These are phyloP conservation scores for Sylvicola cinctus DNA, from an alignment of 2,888 invertebrate species.

Conservation along the genomic window DNA sequence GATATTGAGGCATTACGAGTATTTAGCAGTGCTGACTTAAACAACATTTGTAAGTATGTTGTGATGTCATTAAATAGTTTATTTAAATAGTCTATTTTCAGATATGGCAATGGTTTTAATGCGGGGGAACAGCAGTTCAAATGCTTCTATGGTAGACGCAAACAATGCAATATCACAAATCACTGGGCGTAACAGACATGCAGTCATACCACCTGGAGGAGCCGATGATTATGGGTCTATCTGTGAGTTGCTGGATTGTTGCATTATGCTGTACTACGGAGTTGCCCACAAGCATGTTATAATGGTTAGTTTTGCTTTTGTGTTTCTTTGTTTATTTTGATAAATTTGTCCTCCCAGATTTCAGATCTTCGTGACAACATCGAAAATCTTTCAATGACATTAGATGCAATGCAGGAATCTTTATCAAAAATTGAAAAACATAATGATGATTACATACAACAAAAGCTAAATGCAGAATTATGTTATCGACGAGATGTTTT, in stretches of 20 bases:
- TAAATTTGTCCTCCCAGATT: slow-evolving; percentile 13
- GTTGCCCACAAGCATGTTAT: slow-evolving; percentile 25
- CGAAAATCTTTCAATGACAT: slow-evolving; percentile 18
- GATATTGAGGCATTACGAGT: slow-evolving; percentile 3
- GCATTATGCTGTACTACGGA: slow-evolving; percentile 21
- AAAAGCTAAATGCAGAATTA: slow-evolving; percentile 18
- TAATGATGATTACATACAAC: slow-evolving; percentile 17
- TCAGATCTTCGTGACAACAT: slow-evolving; percentile 23
- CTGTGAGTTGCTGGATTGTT: slow-evolving; percentile 20
- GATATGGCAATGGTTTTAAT: slow-evolving; percentile 18
- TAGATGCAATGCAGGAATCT: slow-evolving; percentile 16
- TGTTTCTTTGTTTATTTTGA: too few relatives aligned
- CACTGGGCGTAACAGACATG: neutral
- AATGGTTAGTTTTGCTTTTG: slow-evolving; percentile 12
- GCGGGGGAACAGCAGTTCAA: slow-evolving; percentile 17
- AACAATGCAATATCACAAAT: slow-evolving; percentile 13
- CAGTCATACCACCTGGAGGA: slow-evolving; percentile 14
- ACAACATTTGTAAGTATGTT: slow-evolving; percentile 10
- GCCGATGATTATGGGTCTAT: slow-evolving; percentile 14
- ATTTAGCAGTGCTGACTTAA: slow-evolving; percentile 6
- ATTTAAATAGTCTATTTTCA: slow-evolving; percentile 6
- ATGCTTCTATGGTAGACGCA: slow-evolving; percentile 12
- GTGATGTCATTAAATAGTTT: slow-evolving; percentile 1
- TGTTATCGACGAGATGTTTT: slow-evolving; percentile 22
- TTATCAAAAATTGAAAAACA: slow-evolving; percentile 17